Conservation (phyloP, 2,113 vertebrate species). For the Echinops telfairi region DNA sequence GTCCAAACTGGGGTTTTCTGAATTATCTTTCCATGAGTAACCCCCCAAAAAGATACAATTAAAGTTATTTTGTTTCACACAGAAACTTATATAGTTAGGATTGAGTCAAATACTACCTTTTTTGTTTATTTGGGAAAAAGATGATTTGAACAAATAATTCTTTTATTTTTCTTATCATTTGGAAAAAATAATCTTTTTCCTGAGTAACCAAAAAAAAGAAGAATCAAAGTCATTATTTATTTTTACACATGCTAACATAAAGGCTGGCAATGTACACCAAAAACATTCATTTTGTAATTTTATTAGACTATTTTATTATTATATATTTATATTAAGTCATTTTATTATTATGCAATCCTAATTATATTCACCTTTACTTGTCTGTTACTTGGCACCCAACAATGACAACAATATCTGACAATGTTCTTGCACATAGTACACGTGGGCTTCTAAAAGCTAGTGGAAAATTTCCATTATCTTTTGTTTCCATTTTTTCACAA, state of each 20-base stretch:
- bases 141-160: too few species aligned
- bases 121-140: too few species aligned
- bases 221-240: not conserved
- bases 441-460: too few species aligned
- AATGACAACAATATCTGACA: not conserved
- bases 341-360: not conserved
- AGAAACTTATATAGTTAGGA: too few species aligned
- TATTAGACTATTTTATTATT: not conserved
- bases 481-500: too few species aligned
- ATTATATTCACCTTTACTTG: not conserved
- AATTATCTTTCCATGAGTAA: not conserved
- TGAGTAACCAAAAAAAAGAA: constrained; percentile 10
- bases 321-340: constrained; percentile 2
- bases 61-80: too few species aligned
- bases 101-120: too few species aligned
- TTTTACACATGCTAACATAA: not conserved
- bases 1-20: not conserved
- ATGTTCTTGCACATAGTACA: not conserved
- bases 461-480: too few species aligned
- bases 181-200: not conserved
- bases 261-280: not conserved
- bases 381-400: too few species aligned
- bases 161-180: too few species aligned
- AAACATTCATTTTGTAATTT: not conserved
- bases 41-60: too few species aligned